Evolutionary conservation across 2,888 invertebrate genomes (phyloP), one percentile per base, ranked within the genome.

Genomic region (Napeogenes sylphis): DNA sequence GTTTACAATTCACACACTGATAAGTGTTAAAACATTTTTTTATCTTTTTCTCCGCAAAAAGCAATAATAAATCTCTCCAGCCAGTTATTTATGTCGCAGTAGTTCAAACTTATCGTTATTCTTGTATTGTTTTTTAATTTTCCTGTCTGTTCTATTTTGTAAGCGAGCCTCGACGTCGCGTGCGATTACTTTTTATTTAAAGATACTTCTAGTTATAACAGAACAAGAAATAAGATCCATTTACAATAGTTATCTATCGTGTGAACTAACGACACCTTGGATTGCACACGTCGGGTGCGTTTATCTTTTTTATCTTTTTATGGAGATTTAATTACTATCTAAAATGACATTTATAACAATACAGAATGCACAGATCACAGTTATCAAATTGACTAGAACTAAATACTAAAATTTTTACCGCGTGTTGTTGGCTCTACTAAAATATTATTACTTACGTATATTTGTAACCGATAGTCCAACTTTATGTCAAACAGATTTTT

Each of bases 161-260:
- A 10, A 35, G 21, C 47, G 33, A 47, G n/a, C 30, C 51, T 47
- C 45, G 55, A 61, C 58, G 60, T 66, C 67, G 65, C 69, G 66
- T 69, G 69, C 60, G 59, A 53, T 55, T 62, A 47, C 55, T 68
- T 62, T 66, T 62, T 61, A 64, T 60, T 57, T 55, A 58, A n/a
- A 64, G 58, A 60, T 55, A 61, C 55, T 58, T 59, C 61, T 63
- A 63, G 56, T 63, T 59, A 46, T 65, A 55, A 61, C 60, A 51
- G 55, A 55, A 51, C 59, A 68, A 68, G 64, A 69, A 69, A 67
- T 69, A 55, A 62, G 63, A 65, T 67, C 66, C 42, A 65, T 57
- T 63, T 64, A 68, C 68, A 68, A 65, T 59, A 63, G 65, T 68
- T 69, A 69, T 58, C 61, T 62, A 65, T 62, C 69, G 68, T 69